Base-by-base conservation (phyloP, 2,888 invertebrate species). In the Creontiades dilutus region DNA sequence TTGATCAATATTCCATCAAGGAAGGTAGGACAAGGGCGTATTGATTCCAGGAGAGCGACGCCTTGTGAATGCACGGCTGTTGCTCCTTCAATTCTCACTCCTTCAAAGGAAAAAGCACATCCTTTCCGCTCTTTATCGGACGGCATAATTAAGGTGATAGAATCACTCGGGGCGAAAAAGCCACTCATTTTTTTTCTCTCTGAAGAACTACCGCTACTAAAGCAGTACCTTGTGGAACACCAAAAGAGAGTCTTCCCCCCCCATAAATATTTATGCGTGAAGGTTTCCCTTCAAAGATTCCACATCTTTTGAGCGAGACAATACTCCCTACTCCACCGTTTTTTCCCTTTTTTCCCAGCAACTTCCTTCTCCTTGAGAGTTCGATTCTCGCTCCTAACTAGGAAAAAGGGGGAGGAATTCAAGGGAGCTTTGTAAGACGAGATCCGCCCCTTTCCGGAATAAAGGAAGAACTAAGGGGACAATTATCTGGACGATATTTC, bases 1-100 rank as follows among this genome's bases (percentile, higher is more conserved):
- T 47, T 75, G 86, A 86, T 86, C 86, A 86, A 86, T 86, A 86
- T 75, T 86, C 86, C 75, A 86, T 86, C 86, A 86, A 47, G 48
- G 75, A 52, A 52, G 52, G 52, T 23, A 52, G 82, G 82, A 82
- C 23, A 19, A 48, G 48, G n/a, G 48, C 27, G 78, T 82, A 82
- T 82, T 82, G 82, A 82, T 82, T 82, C 82, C 82, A 82, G 52
- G 19, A 19, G 19, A 82, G 52, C 12, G 52, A 80, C 76, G 47
- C 46, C 46, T 47, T 78, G 7, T n/a, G 37, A 78, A 78, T 46
- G 78, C 23, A 7, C 2, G 75, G 52, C 68, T 68, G 23, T 68
- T 68, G 23, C 68, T 68, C 68, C 11, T 23, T 68, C 68, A 23
- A 68, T 68, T 68, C 68, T 52, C 23, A 11, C 23, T 68, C 68